Conservation (phyloP, 2,797 vertebrate genomes). For the Catostomus latipinnis region DNA sequence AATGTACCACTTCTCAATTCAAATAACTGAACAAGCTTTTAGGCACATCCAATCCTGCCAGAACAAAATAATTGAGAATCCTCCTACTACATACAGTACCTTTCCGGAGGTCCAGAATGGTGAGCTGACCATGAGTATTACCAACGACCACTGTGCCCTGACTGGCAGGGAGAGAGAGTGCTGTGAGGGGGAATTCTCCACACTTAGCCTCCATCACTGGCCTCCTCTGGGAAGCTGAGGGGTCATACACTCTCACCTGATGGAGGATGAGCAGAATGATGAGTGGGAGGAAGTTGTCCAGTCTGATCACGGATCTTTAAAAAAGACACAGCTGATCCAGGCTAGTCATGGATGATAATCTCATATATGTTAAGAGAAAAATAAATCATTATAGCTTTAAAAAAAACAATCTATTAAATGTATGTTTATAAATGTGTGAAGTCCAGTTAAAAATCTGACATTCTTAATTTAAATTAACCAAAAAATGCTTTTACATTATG, state of each 20-base stretch:
- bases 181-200: constrained; percentile 85
- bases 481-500: no score
- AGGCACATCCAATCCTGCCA: background rate
- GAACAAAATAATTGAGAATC: background rate
- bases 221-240: constrained; percentile 80
- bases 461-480: no score
- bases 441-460: no score
- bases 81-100: constrained; percentile 65
- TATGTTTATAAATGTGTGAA: no score
- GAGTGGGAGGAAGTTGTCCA: no score
- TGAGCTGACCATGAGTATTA: constrained; percentile 86
- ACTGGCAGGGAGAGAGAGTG: constrained; percentile 74
- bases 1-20: background rate
- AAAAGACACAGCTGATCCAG: no score
- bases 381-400: no score
- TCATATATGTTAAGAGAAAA: no score
- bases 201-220: constrained; percentile 83
- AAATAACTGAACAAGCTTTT: constrained; percentile 1
- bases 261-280: background rate
- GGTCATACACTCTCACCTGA: constrained; percentile 89
- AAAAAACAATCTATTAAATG: no score
- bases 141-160: constrained; percentile 81
- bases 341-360: no score
- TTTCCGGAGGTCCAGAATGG: constrained; percentile 86
- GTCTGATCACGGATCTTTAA: no score